Base-by-base conservation (phyloP, 2,113 vertebrate species). In the Thamnaconus septentrionalis region DNA sequence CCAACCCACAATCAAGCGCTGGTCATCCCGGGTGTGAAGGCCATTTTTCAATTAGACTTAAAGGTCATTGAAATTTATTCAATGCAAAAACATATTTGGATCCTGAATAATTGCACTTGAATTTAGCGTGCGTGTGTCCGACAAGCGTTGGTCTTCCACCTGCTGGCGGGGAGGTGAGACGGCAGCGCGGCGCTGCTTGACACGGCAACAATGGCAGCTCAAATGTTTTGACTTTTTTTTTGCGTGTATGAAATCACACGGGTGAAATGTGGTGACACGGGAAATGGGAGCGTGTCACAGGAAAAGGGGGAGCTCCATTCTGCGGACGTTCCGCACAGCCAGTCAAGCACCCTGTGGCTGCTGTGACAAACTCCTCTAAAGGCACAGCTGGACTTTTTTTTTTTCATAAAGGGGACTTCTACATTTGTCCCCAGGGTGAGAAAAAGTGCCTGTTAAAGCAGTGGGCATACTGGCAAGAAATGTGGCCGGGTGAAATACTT, bases 301-400 rank as follows among this genome's bases (percentile, higher is more conserved):
- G 58, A 1, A 41, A 56, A 31, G 18, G 18, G 44, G 10, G 45
- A 61, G 54, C 51, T 75, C 62, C 62, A 51, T 56, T 76, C 64
- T 61, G 67, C 69, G 64, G 73, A 74, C 70, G 69, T 75, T 82
- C 68, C 50, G 60, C 52, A 31, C 18, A 63, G 60, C 63, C 47
- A 76, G 79, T 83, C 75, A 74, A 76, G 76, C 57, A 48, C 63
- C 64, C 62, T 53, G 60, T 66, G 5, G 47, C 60, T 59, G 63
- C 60, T 82, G 81, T 81, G 83, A 83, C 79, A 74, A 81, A 74
- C 68, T 74, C 57, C 57, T 84, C 82, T 70, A 79, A 81, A 81
- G 64, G 74, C 78, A 84, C 85, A 81, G 76, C 78, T 82, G 84
- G 79, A 73, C 80, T 71, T 82, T 82, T 69, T 4, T 3, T 3